Evolutionary conservation across 2,888 invertebrate species (phyloP).

Genomic region (Erynnis tages): DNA sequence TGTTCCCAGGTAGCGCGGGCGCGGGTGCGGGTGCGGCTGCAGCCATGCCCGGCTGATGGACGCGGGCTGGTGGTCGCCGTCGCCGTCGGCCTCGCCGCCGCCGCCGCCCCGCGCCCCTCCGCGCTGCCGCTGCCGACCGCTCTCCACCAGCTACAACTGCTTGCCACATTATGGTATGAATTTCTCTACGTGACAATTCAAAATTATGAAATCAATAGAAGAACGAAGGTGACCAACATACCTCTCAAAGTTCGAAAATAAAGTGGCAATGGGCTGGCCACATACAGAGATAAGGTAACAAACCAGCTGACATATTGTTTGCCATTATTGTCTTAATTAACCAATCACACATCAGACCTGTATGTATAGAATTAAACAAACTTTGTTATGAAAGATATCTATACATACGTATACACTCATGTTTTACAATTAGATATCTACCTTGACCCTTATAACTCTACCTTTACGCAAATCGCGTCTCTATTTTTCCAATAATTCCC

Average conservation of each 20-base stretch:
- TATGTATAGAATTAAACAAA: no score
- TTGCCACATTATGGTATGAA: slow-evolving; percentile 68
- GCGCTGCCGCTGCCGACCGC: slow-evolving; percentile 74
- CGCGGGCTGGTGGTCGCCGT: slow-evolving; percentile 71
- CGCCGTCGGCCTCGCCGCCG: slow-evolving; percentile 73
- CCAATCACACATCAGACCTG: no score
- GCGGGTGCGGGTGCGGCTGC: slow-evolving; percentile 56
- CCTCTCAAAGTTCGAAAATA: no score
- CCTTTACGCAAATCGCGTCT: background rate
- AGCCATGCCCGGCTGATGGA: slow-evolving; percentile 75
- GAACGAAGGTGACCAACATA: no score
- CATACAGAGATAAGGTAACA: no score
- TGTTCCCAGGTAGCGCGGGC: slow-evolving; percentile 64
- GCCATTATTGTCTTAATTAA: no score
- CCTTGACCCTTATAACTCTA: background rate
- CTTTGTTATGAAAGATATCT: no score
- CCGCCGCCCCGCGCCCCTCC: slow-evolving; percentile 70
- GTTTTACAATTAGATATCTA: no score
- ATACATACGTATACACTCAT: no score
- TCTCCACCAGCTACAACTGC: slow-evolving; percentile 71
- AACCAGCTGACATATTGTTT: no score
- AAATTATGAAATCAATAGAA: no score
- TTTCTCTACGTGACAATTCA: background rate
- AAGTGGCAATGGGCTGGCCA: no score
- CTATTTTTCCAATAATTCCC: background rate